Evolutionary conservation across 2,888 invertebrate species (phyloP).

Genomic region (Pyrocoelia pectoralis): DNA sequence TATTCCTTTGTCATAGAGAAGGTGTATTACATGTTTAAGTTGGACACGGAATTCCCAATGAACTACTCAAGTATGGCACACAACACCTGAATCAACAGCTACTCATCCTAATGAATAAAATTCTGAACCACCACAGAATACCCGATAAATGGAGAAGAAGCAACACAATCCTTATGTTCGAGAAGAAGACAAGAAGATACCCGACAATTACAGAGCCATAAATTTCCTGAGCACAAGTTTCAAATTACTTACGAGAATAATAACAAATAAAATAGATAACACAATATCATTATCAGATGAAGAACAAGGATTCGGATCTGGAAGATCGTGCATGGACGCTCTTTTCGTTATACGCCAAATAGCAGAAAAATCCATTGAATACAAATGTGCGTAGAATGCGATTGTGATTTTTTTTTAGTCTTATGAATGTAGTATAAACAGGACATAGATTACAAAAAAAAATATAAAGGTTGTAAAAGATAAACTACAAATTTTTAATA

Average conservation of each 20-base stretch:
- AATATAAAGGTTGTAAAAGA: too few species aligned
- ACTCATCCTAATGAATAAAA: conserved; percentile 9
- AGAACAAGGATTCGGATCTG: conserved; percentile 13
- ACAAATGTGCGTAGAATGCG: too few species aligned
- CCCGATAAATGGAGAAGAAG: conserved; percentile 11
- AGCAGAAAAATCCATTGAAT: too few species aligned
- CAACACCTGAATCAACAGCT: conserved; percentile 11
- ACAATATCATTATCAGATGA: conserved; percentile 15
- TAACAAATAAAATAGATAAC: conserved; percentile 15
- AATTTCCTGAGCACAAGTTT: conserved; percentile 1
- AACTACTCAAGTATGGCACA: conserved; percentile 12
- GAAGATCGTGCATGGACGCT: conserved; percentile 14
- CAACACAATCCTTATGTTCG: background rate
- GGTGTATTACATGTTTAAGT: too few species aligned
- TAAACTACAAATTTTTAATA: too few species aligned
- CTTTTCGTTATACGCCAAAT: too few species aligned
- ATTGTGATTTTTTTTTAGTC: too few species aligned
- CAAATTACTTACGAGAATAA: conserved; percentile 20
- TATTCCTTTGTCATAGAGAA: too few species aligned
- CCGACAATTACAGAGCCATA: conserved; percentile 9
- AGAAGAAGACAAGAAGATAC: conserved; percentile 11
- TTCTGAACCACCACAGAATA: background rate
- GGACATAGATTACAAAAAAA: too few species aligned
- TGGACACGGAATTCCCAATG: conserved; percentile 10
- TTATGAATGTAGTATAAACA: too few species aligned